Base-by-base conservation (phyloP, 2,797 vertebrate species). In the Bradypodion pumilum region DNA sequence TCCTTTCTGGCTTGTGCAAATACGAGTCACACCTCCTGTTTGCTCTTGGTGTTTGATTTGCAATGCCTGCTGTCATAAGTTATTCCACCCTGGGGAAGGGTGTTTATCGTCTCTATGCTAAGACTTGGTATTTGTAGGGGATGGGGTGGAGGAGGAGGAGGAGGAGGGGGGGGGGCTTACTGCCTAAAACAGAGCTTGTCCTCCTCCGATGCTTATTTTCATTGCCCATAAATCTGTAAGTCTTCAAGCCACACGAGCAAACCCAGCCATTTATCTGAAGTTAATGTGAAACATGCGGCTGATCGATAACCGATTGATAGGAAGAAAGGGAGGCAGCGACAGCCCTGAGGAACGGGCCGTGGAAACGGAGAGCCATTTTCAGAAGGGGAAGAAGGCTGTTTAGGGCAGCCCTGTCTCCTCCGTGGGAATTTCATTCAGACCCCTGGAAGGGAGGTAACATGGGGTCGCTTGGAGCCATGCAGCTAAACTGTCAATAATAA, bases 261-360 rank as follows among this genome's bases (percentile, higher is more conserved):
- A 25, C 1, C 25, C 40, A 19, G 63, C 63, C 23, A 46, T 75
- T 69, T 49, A 60, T 69, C 72, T 15, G n/a, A 70, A 42, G 46
- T 74, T 74, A 66, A 85, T 85, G 74, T 27, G 60, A 56, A 85
- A 74, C 70, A 15, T 27, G 3, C 77, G 7, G 12, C 19, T 0
- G 35, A 74, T 85, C 69, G 12, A 85, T 85, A 74, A 32, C 7
- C 12, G 76, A 74, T 42, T 40, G 83, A 65, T 66, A 42, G 60
- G 69, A n/a, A 49, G 60, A 42, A 32, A 3, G 63, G 69, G 59
- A 65, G 29, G 62, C 32, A 7, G 59, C 19, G 60, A n/a, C 9
- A 5, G 59, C 32, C 1, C 35, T 0, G 7, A 52, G 62, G 27
- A 32, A 52, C 25, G 44, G 83, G 40, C 35, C 8, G 32, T 59